Evolutionary conservation across 2,888 invertebrate species (phyloP), one percentile per base, ranked within the genome.

Genomic region (Salticus scenicus): DNA sequence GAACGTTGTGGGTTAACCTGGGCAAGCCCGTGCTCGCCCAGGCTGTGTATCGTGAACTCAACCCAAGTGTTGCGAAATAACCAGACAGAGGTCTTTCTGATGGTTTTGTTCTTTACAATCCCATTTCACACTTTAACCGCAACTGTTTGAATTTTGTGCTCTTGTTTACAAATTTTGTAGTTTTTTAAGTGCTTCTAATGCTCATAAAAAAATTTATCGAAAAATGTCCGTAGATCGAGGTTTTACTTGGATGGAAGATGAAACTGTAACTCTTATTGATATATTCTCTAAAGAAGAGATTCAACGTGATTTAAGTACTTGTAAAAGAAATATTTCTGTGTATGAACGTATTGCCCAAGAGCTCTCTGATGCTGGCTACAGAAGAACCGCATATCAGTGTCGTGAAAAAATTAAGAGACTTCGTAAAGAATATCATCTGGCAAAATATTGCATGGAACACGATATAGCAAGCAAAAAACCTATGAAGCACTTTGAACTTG

Each of bases 161-260:
- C 12, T 47, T 47, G 47, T 47, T 47, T 47, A 47, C 47, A 14
- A 47, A 47, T 12, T 47, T 47, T 47, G 47, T 47, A 14, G 17
- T 12, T 47, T 12, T 47, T 12, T 17, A 47, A 14, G 57, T 57
- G 20, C 2, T 24, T 57, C 24, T 57, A 7, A 17, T 17, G 5
- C 12, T 2, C 5, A 7, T 57, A 28, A 1, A 64, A 1, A 24
- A 57, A 7, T 24, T 2, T 24, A 7, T 57, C 42, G 1, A 64
- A 77, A 73, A 41, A 85, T 85, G 85, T 85, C 85, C 24, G 85
- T 85, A 41, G 85, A 85, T 42, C 64, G 85, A 4, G 85, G 85
- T 17, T 85, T 85, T 66, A 85, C 85, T 20, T 87, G 87, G 87
- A 81, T 81, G 81, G 87, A 87, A 20, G 81, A 87, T 69, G 87